phyloP scores from a whole-genome alignment of 2,797 vertebrate species.

The Allobates femoralis region DNA sequence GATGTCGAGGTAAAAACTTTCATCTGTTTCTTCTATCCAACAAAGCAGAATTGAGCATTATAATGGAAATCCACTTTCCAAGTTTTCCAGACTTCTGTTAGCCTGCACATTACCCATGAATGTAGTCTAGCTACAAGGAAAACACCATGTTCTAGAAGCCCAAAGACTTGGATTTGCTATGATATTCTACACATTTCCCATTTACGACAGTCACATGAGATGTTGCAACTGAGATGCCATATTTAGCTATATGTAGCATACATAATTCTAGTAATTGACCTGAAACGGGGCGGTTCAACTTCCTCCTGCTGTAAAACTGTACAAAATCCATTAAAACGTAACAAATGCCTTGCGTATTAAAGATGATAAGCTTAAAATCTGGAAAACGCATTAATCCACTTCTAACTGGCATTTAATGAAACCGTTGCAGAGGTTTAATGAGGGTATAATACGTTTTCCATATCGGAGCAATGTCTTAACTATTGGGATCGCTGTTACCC shows the following conservation, averaged over 20 bases:
- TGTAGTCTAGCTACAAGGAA: neutral
- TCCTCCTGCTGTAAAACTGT: neutral
- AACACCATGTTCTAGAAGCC: neutral
- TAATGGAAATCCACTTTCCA: neutral
- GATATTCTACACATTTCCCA: neutral
- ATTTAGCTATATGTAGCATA: conserved; percentile 15
- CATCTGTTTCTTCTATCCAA: too few relatives aligned
- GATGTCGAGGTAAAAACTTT: too few relatives aligned
- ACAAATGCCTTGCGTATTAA: conserved; percentile 29
- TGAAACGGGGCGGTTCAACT: conserved; percentile 12
- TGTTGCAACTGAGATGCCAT: neutral
- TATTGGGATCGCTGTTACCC: conserved; percentile 26
- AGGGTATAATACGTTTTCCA: conserved; percentile 27
- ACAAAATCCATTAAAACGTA: conserved; percentile 27
- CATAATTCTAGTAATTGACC: conserved; percentile 36
- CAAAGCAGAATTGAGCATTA: too few relatives aligned
- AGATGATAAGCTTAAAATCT: conserved; percentile 33
- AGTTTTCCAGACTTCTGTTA: neutral
- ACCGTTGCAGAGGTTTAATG: conserved; percentile 13
- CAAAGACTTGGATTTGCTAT: neutral
- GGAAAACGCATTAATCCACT: conserved; percentile 20
- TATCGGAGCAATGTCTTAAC: neutral
- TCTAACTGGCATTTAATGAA: conserved; percentile 36
- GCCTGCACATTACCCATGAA: neutral
- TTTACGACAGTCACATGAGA: conserved; percentile 14